Conservation (phyloP, 2,113 vertebrate species). For the Catharus fuscescens region DNA sequence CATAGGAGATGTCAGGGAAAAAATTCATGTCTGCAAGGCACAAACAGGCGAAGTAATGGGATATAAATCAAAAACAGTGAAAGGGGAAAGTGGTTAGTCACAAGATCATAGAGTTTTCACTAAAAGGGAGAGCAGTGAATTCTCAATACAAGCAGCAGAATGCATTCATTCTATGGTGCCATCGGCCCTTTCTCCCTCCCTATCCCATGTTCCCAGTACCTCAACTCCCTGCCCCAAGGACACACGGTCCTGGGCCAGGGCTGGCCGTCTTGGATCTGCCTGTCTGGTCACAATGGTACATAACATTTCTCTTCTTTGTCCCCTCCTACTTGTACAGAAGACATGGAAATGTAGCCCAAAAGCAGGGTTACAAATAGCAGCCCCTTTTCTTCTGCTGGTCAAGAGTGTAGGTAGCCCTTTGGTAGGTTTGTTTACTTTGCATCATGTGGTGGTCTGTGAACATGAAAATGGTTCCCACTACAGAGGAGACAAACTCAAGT, state of each 20-base stretch:
- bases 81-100: constrained; percentile 71
- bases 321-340: not conserved
- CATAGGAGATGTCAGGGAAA: constrained; percentile 68
- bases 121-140: constrained; percentile 62
- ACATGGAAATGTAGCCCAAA: not conserved
- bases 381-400: not conserved
- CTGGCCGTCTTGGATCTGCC: not conserved
- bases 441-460: accelerated
- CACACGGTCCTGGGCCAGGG: not conserved
- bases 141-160: constrained; percentile 42
- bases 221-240: no score
- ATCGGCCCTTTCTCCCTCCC: not conserved
- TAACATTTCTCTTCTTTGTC: not conserved
- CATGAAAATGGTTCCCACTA: not conserved
- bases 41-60: constrained; percentile 74
- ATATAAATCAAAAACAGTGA: constrained; percentile 77
- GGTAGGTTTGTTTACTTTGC: not conserved
- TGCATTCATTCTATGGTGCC: constrained; percentile 4
- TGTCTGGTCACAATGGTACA: not conserved
- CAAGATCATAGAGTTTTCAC: constrained; percentile 71
- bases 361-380: not conserved
- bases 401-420: not conserved
- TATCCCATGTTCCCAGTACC: not conserved
- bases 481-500: not conserved
- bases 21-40: constrained; percentile 74